These are phyloP conservation scores for Drosophila maculinotata DNA, from an alignment of 2,888 invertebrate species.

Conservation along the genomic window DNA sequence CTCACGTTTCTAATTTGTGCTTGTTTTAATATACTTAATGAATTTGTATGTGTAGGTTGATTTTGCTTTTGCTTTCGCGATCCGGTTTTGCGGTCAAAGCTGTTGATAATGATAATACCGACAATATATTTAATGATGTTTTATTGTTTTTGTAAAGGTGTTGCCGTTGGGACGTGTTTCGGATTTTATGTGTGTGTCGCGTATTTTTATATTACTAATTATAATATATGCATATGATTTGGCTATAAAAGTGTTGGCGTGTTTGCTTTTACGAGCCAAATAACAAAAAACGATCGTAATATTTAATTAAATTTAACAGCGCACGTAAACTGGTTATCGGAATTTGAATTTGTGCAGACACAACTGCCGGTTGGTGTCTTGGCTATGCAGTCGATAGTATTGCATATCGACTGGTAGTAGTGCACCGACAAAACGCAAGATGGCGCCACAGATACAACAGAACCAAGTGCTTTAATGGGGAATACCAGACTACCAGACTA, in stretches of 20 bases:
- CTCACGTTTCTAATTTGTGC: conserved; percentile 77
- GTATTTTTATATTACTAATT: conserved; percentile 59
- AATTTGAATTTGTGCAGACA: conserved; percentile 12
- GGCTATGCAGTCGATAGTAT: conserved; percentile 2
- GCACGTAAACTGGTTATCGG: conserved; percentile 36
- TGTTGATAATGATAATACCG: conserved; percentile 78
- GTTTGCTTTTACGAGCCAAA: conserved; percentile 32
- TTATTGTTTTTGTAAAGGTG: conserved; percentile 78
- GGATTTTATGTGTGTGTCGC: conserved; percentile 47
- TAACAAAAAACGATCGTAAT: conserved; percentile 34
- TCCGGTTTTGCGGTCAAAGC: conserved; percentile 74
- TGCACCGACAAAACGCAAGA: neutral
- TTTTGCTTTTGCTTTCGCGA: conserved; percentile 35
- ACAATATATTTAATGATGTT: conserved; percentile 78
- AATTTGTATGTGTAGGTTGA: conserved; percentile 58
- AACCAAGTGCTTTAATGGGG: no score
- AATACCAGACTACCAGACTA: no score
- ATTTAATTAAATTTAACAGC: conserved; percentile 34
- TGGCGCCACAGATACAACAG: conserved; percentile 9
- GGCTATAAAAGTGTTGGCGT: conserved; percentile 59
- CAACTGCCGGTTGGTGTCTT: neutral
- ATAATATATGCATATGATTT: conserved; percentile 69
- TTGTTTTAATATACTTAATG: conserved; percentile 80
- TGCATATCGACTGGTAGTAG: neutral
- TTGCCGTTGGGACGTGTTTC: conserved; percentile 62